These are phyloP conservation scores for Parasteatoda lunata DNA, from an alignment of 2,888 invertebrate species.

Conservation along the genomic window DNA sequence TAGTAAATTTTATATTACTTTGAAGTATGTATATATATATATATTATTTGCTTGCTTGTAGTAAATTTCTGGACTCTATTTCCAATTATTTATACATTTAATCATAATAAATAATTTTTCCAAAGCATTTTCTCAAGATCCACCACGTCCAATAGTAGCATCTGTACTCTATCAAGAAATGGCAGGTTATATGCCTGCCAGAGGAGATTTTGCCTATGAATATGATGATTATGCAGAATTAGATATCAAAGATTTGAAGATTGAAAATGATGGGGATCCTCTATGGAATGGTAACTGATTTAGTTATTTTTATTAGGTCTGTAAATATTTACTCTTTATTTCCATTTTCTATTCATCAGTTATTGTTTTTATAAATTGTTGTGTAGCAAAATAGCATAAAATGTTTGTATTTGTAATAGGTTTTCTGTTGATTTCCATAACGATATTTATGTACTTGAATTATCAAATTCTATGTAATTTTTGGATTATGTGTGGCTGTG, in stretches of 20 bases:
- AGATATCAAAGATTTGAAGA: conserved; percentile 77
- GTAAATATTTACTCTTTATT: neutral
- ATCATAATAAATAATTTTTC: conserved; percentile 52
- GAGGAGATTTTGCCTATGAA: conserved; percentile 89
- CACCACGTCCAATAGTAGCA: conserved; percentile 78
- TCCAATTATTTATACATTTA: too few species aligned
- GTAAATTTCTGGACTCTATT: too few species aligned
- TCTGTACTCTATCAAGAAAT: conserved; percentile 73
- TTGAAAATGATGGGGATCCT: conserved; percentile 74
- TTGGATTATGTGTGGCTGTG: too few species aligned
- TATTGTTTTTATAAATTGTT: too few species aligned
- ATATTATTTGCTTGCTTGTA: too few species aligned
- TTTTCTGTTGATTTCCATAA: too few species aligned
- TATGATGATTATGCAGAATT: conserved; percentile 88
- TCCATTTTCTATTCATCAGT: neutral
- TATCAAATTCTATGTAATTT: too few species aligned
- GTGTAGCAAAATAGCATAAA: too few species aligned
- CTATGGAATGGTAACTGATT: conserved; percentile 68
- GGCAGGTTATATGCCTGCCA: conserved; percentile 87
- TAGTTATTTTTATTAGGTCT: neutral
- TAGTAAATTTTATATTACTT: too few species aligned
- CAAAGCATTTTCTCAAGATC: conserved; percentile 78
- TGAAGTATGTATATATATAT: too few species aligned
- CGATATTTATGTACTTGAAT: too few species aligned
- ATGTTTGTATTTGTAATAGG: too few species aligned